These are phyloP conservation scores for Siniperca scherzeri DNA, from an alignment of 2,797 vertebrate genomes.

Conservation along the genomic window DNA sequence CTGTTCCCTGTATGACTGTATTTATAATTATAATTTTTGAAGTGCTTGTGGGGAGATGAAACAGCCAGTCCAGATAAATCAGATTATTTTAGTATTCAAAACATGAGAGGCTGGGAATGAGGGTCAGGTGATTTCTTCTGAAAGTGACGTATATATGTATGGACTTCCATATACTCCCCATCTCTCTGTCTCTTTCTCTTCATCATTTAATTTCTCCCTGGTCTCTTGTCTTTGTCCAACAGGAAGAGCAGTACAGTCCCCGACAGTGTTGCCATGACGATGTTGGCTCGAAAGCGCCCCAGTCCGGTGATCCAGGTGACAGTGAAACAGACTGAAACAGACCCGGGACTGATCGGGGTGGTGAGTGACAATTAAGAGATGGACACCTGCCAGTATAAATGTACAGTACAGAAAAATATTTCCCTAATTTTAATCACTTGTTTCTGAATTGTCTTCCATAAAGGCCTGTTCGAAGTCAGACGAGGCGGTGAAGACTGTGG, in stretches of 20 bases:
- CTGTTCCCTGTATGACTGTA: slow-evolving; percentile 6
- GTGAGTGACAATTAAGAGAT: slow-evolving; percentile 66
- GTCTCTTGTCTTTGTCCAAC: slow-evolving; percentile 20
- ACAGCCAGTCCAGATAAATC: slow-evolving; percentile 10
- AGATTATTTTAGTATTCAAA: slow-evolving; percentile 28
- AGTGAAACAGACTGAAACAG: slow-evolving; percentile 86
- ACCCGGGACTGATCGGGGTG: slow-evolving; percentile 86
- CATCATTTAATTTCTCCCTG: slow-evolving; percentile 15
- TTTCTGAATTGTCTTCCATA: slow-evolving; percentile 41
- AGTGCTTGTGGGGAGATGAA: slow-evolving; percentile 25
- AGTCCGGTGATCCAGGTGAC: slow-evolving; percentile 91
- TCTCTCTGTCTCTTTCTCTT: not conserved
- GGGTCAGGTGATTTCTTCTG: not conserved
- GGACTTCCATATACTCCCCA: not conserved
- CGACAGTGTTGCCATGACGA: slow-evolving; percentile 84
- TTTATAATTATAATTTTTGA: slow-evolving; percentile 11
- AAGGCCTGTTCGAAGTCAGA: slow-evolving; percentile 86
- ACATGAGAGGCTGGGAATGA: not conserved
- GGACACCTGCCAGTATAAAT: not conserved
- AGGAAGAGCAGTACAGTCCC: slow-evolving; percentile 88
- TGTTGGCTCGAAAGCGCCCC: slow-evolving; percentile 81
- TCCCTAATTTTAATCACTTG: not conserved
- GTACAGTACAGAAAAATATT: not conserved
- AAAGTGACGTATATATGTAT: slow-evolving; percentile 19
- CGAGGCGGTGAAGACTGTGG: slow-evolving; percentile 73